These are phyloP conservation scores for Ceryle rudis DNA, from an alignment of 2,797 vertebrate species.

Conservation along the genomic window DNA sequence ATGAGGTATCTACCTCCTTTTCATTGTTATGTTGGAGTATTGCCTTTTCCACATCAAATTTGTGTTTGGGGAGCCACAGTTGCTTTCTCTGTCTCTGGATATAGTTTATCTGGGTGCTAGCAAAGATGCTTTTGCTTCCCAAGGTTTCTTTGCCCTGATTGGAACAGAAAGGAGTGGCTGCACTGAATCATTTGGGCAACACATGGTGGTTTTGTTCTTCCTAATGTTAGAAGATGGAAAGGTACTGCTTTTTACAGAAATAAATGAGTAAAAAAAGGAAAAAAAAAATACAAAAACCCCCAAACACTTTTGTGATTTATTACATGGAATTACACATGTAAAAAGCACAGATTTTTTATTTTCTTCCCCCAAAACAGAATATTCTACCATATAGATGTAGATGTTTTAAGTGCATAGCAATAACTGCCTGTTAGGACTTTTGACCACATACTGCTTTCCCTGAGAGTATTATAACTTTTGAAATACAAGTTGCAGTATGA, in stretches of 20 bases:
- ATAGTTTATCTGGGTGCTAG: neutral
- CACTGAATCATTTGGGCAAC: neutral
- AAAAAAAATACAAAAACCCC: too few species aligned
- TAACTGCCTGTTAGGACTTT: neutral
- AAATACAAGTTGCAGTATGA: neutral
- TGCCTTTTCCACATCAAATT: neutral
- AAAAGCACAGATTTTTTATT: neutral
- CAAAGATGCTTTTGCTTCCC: neutral
- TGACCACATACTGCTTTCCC: neutral
- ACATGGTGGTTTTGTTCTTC: neutral
- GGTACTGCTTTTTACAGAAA: neutral
- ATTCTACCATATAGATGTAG: neutral
- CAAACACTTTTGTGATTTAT: neutral
- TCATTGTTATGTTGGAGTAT: neutral
- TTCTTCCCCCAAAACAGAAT: neutral
- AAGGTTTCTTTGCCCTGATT: neutral
- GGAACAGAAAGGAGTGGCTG: neutral
- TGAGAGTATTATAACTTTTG: neutral
- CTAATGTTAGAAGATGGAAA: neutral
- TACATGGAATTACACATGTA: rapidly evolving
- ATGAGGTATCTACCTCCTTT: neutral
- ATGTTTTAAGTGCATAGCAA: neutral
- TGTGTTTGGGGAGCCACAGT: neutral
- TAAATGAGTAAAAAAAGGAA: neutral
- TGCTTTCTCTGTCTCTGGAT: neutral